Percentiles rank a stretch among this genome's conserved stretches.
phyloP scores from a whole-genome alignment of 2,797 vertebrate genomes.

The Echiichthys vipera region DNA sequence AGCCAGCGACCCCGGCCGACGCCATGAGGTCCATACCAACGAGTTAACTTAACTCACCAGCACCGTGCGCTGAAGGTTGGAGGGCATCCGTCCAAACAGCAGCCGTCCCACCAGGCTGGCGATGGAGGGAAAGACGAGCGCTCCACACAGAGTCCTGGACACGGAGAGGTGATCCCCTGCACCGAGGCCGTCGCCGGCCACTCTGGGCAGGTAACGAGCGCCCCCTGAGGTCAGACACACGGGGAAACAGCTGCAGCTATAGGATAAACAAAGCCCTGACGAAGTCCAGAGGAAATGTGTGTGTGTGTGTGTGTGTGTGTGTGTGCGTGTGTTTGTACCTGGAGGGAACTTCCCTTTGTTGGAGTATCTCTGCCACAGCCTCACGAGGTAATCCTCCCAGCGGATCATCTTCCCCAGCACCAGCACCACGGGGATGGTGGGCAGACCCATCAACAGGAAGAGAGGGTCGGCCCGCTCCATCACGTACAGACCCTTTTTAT shows the following conservation, averaged over 20 bases:
- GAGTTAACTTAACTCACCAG: slow-evolving; percentile 85
- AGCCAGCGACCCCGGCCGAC: too few relatives aligned
- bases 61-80: slow-evolving; percentile 83
- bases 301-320: neutral
- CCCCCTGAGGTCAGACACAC: slow-evolving; percentile 55
- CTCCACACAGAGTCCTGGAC: slow-evolving; percentile 86
- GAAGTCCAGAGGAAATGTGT: too few relatives aligned
- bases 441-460: slow-evolving; percentile 85
- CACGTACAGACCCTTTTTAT: slow-evolving; percentile 85
- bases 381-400: slow-evolving; percentile 86
- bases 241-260: too few relatives aligned
- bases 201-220: slow-evolving; percentile 61
- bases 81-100: slow-evolving; percentile 77
- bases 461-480: slow-evolving; percentile 87
- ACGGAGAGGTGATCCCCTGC: slow-evolving; percentile 81
- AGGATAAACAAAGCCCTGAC: too few relatives aligned
- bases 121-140: slow-evolving; percentile 85
- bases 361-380: slow-evolving; percentile 81
- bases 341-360: slow-evolving; percentile 66
- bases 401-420: slow-evolving; percentile 87
- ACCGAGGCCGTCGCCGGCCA: slow-evolving; percentile 64
- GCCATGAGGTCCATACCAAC: too few relatives aligned
- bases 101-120: slow-evolving; percentile 83
- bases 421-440: slow-evolving; percentile 85
- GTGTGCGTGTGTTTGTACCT: slow-evolving; percentile 49